Evolutionary conservation across 2,888 invertebrate genomes (phyloP).

Genomic region (Mesorhabditis spiculigera): DNA sequence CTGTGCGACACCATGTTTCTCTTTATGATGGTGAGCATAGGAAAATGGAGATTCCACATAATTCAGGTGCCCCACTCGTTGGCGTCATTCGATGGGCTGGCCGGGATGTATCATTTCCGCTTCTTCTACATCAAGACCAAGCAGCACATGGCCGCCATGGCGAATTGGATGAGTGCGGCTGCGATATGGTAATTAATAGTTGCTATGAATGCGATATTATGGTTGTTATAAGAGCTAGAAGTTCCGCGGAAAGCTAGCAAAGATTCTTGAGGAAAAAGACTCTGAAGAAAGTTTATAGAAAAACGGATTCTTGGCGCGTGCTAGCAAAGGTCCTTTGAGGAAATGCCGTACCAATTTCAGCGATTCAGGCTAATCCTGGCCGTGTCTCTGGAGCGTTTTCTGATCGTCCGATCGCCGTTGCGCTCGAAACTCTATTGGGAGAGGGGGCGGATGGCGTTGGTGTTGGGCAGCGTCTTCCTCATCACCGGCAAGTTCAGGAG

Average conservation of each 20-base stretch:
- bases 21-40: conserved; percentile 22
- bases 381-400: conserved; percentile 52
- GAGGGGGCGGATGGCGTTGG: conserved; percentile 33
- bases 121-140: conserved; percentile 48
- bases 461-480: conserved; percentile 45
- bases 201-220: not conserved
- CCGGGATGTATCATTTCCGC: conserved; percentile 37
- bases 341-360: not conserved
- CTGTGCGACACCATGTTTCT: conserved; percentile 52
- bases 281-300: not conserved
- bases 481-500: conserved; percentile 30
- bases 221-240: too few relatives aligned
- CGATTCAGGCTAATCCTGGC: conserved; percentile 52
- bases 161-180: conserved; percentile 56
- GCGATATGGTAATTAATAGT: conserved; percentile 48
- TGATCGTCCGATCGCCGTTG: conserved; percentile 48
- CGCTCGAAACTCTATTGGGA: conserved; percentile 54
- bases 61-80: conserved; percentile 31
- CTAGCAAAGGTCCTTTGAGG: not conserved
- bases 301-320: too few relatives aligned
- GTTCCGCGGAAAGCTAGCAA: too few relatives aligned
- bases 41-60: too few relatives aligned
- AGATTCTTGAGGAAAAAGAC: not conserved
- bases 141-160: conserved; percentile 52
- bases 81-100: conserved; percentile 35